phyloP scores from a whole-genome alignment of 1,140 invertebrate genomes.

The Drosophila pandora region DNA sequence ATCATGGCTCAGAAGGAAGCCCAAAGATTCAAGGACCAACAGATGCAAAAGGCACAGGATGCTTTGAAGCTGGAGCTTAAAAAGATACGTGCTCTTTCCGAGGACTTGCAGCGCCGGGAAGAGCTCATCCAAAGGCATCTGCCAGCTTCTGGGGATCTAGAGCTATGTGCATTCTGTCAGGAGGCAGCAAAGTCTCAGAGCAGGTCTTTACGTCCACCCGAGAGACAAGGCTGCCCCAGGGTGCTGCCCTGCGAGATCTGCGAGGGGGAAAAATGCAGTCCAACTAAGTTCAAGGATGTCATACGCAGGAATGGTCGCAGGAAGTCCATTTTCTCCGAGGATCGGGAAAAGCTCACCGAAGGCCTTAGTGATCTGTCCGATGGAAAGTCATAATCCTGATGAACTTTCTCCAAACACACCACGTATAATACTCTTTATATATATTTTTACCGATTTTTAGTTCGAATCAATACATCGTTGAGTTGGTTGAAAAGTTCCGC shows the following conservation, averaged over 20 bases:
- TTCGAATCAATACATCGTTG: constrained; percentile 53
- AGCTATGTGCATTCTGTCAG: background rate
- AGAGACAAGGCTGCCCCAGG: background rate
- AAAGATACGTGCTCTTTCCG: background rate
- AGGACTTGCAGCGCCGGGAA: constrained; percentile 33
- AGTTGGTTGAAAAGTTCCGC: constrained; percentile 34
- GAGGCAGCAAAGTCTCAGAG: background rate
- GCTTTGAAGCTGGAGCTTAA: constrained; percentile 5
- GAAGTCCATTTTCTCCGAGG: background rate
- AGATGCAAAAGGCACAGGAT: constrained; percentile 1
- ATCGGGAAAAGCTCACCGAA: constrained; percentile 8
- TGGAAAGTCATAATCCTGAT: background rate
- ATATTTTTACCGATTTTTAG: constrained; percentile 18
- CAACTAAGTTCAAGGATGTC: background rate
- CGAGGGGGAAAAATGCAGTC: background rate
- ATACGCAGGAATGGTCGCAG: background rate
- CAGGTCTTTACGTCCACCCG: background rate
- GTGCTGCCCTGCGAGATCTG: constrained; percentile 1
- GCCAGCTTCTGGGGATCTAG: background rate
- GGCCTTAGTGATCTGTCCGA: constrained; percentile 8
- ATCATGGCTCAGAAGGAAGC: constrained; percentile 32
- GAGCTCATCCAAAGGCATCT: constrained; percentile 3
- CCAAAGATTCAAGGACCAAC: constrained; percentile 13
- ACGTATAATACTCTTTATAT: constrained; percentile 18
- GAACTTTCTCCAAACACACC: background rate